Percentiles rank a stretch among this genome's conserved stretches.
These are phyloP conservation scores for Prochilodus magdalenae DNA, from an alignment of 2,113 vertebrate species.

Conservation along the genomic window DNA sequence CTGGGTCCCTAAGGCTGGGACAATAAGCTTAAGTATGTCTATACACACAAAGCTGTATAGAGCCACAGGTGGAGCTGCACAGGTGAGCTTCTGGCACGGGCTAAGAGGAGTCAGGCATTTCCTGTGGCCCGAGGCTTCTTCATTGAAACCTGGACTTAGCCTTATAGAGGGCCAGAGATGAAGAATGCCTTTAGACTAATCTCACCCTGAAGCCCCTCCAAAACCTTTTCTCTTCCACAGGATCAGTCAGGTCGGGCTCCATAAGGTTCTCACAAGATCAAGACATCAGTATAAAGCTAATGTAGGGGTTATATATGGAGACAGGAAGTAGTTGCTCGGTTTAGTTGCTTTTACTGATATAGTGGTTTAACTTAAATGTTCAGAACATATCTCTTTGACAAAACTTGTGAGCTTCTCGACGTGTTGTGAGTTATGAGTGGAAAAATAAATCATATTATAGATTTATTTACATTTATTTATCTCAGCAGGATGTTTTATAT, in stretches of 20 bases:
- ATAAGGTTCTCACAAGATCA: neutral
- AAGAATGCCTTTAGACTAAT: conserved; percentile 16
- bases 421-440: too few relatives aligned
- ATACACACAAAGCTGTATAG: conserved; percentile 2
- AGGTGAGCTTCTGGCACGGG: conserved; percentile 55
- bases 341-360: too few relatives aligned
- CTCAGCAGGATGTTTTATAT: too few relatives aligned
- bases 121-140: conserved; percentile 28
- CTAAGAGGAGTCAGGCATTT: conserved; percentile 39
- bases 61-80: conserved; percentile 56
- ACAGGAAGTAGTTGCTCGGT: too few relatives aligned
- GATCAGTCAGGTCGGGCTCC: conserved; percentile 6
- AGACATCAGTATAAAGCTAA: neutral
- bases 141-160: conserved; percentile 3
- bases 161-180: conserved; percentile 16
- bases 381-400: too few relatives aligned
- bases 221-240: conserved; percentile 2
- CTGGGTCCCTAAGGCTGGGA: conserved; percentile 37
- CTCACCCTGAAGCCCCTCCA: conserved; percentile 13
- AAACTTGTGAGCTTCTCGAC: too few relatives aligned
- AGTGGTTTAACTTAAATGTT: too few relatives aligned
- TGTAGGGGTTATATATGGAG: neutral
- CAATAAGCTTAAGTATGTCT: conserved; percentile 28
- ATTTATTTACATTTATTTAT: too few relatives aligned
- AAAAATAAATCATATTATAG: too few relatives aligned